Conservation (phyloP, 2,888 invertebrate genomes). For the Seladonia tumulorum region DNA sequence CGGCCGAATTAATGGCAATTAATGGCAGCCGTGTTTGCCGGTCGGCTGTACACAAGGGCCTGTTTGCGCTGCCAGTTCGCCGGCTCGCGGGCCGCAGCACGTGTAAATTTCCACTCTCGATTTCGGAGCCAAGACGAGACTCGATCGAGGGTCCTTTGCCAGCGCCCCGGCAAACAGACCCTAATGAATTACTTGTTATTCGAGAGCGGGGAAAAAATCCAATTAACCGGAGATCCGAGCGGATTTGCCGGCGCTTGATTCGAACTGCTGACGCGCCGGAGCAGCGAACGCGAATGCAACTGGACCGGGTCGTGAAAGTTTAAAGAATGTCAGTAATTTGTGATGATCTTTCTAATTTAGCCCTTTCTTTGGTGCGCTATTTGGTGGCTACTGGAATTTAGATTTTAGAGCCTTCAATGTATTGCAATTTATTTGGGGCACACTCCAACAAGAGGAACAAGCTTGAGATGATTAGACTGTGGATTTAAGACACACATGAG, state of each 20-base stretch:
- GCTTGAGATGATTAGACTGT: no score
- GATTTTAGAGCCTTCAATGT: no score
- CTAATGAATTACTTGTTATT: slow-evolving; percentile 75
- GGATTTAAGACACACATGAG: no score
- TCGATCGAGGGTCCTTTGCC: slow-evolving; percentile 59
- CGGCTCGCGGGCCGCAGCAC: slow-evolving; percentile 21
- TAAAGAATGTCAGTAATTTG: background rate
- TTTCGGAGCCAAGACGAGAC: slow-evolving; percentile 50
- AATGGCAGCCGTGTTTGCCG: slow-evolving; percentile 67
- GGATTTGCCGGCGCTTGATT: slow-evolving; percentile 12
- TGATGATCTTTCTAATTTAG: background rate
- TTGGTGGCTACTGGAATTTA: no score
- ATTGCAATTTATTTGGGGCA: no score
- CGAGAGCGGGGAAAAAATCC: slow-evolving; percentile 35
- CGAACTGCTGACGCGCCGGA: background rate
- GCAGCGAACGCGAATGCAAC: background rate
- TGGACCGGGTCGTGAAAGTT: background rate
- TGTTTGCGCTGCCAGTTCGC: slow-evolving; percentile 39
- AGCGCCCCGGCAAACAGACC: slow-evolving; percentile 67
- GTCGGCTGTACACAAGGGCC: slow-evolving; percentile 42
- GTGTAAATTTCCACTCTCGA: slow-evolving; percentile 61
- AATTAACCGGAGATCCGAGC: slow-evolving; percentile 35
- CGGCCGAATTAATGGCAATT: slow-evolving; percentile 63
- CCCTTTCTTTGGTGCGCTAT: background rate
- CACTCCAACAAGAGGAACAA: no score